These are phyloP conservation scores for Conopomorpha cramerella DNA, from an alignment of 1,140 invertebrate genomes.

Conservation along the genomic window DNA sequence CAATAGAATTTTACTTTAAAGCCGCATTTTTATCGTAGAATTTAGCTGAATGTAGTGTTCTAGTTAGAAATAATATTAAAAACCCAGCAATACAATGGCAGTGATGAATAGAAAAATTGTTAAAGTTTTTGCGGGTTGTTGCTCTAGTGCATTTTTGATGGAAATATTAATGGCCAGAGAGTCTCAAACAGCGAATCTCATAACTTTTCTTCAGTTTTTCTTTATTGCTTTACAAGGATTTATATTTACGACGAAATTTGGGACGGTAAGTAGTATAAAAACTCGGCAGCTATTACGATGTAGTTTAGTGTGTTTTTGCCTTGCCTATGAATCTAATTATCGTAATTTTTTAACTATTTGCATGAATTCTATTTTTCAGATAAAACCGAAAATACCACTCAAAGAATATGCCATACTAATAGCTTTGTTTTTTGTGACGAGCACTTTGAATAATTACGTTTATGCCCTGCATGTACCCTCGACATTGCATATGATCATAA, in stretches of 20 bases:
- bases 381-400: constrained; percentile 36
- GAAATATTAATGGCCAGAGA: constrained; percentile 39
- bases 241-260: constrained; percentile 24
- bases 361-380: constrained; percentile 17
- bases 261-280: constrained; percentile 21
- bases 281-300: too few relatives aligned
- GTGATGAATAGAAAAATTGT: constrained; percentile 13
- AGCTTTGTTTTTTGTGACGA: constrained; percentile 40
- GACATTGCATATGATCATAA: constrained; percentile 52
- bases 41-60: too few relatives aligned
- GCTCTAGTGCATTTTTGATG: constrained; percentile 40
- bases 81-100: too few relatives aligned
- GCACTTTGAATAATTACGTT: constrained; percentile 50
- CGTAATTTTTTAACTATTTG: constrained; percentile 4
- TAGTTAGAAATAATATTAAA: too few relatives aligned
- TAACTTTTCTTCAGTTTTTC: constrained; percentile 41
- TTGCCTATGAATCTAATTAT: too few relatives aligned
- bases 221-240: constrained; percentile 35
- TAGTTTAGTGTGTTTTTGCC: constrained; percentile 3
- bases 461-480: constrained; percentile 51
- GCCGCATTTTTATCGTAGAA: too few relatives aligned
- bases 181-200: constrained; percentile 31
- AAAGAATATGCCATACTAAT: constrained; percentile 36
- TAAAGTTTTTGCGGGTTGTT: constrained; percentile 39
- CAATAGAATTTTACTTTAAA: too few relatives aligned